Conservation (phyloP, 2,888 invertebrate genomes). For the Drosophila diplacantha region DNA sequence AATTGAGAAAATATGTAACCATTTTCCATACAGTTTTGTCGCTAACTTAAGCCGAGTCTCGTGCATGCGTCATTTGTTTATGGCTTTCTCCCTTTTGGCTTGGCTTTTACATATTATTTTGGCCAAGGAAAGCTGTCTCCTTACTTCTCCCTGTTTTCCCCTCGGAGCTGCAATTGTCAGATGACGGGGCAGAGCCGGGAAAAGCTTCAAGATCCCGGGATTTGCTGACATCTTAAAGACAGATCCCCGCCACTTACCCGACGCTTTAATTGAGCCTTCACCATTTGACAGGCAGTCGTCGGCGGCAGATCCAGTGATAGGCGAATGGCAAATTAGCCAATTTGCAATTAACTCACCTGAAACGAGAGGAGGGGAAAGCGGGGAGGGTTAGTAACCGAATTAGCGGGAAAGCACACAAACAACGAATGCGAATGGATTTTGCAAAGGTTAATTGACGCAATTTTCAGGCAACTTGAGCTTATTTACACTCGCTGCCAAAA, state of each 20-base stretch:
- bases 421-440: constrained; percentile 4
- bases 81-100: constrained; percentile 45
- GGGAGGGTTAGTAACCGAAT: constrained; percentile 7
- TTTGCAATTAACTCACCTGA: constrained; percentile 22
- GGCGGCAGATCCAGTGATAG: not conserved
- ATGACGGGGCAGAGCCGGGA: constrained; percentile 1
- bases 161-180: constrained; percentile 41
- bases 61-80: constrained; percentile 61
- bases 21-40: not conserved
- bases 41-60: constrained; percentile 32
- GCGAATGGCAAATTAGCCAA: constrained; percentile 10
- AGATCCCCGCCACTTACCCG: constrained; percentile 10
- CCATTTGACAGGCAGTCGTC: constrained; percentile 5
- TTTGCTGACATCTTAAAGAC: constrained; percentile 32
- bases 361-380: not conserved
- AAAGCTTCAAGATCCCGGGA: not conserved
- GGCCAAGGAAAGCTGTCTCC: not conserved
- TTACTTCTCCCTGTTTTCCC: constrained; percentile 11
- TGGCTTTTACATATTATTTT: constrained; percentile 33
- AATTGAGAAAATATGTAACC: not conserved
- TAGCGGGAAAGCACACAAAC: constrained; percentile 10
- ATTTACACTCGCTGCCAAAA: constrained; percentile 11
- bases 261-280: constrained; percentile 21
- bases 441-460: constrained; percentile 31
- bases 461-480: constrained; percentile 17